Base-by-base conservation (phyloP, 2,797 vertebrate genomes). In the Sebastes matsubarae region DNA sequence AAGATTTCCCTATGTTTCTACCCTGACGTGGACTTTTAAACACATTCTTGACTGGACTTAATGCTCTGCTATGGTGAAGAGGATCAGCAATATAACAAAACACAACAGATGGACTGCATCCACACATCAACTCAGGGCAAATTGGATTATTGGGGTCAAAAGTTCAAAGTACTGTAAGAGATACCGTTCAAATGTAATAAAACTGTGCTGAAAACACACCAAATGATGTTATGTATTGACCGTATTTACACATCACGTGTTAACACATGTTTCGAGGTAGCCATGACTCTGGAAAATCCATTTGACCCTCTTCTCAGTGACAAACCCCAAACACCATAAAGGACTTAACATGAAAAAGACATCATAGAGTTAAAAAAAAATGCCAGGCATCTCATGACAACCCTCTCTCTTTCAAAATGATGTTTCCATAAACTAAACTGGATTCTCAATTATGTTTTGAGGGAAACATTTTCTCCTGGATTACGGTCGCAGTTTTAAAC, bases 91-190 rank as follows among this genome's bases (percentile, higher is more conserved):
- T 5, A 59, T 52, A 72, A 38, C 32, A 58, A 54, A 61, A 59
- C 24, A 42, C 30, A 79, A 68, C 67, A 70, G 29, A 77, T 8
- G 0, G 42, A 81, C 14, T 6, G 30, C 38, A 27, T 16, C 24
- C 18, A 42, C 24, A 20, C 18, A 63, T 55, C 65, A 55, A 12
- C 30, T 82, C 9, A 4, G 32, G 38, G 52, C 4, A 68, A 57
- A 80, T 16, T 60, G 50, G 46, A 83, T 78, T 60, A 69, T 22
- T 60, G 36, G 54, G 66, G 18, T 75, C 20, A 60, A 57, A 72
- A 27, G 34, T 77, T 82, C 46, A 75, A 72, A 65, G 46, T 68
- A 29, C 29, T 20, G 16, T 5, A 27, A 25, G n/a, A 77, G 30
- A 59, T 4, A 5, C 27, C 50, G 22, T 68, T 65, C 11, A 55